Conservation (phyloP, 2,113 vertebrate genomes). For the Oceanodroma tethys region DNA sequence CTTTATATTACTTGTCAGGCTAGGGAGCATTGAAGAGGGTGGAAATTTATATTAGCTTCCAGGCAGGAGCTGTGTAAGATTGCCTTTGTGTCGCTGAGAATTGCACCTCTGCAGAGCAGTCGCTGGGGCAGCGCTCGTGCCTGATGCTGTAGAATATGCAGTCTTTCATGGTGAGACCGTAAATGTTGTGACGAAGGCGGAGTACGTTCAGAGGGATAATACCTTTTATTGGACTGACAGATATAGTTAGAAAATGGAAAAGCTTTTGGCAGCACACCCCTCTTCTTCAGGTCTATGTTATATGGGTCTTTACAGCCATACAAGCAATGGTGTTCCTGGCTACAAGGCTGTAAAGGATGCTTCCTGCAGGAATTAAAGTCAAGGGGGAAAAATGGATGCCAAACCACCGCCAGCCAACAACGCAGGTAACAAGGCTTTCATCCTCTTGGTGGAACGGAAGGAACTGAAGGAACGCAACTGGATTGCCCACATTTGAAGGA, state of each 20-base stretch:
- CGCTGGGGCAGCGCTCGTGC: fast-evolving
- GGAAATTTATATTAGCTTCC: not conserved
- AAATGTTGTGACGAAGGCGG: not conserved
- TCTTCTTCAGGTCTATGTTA: not conserved
- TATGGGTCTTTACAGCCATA: not conserved
- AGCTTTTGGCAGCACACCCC: not conserved
- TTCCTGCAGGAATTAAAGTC: not conserved
- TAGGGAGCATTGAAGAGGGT: not conserved
- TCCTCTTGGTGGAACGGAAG: fast-evolving
- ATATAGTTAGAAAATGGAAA: not conserved
- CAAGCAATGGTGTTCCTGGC: not conserved
- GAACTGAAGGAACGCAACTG: not conserved
- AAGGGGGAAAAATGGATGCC: not conserved
- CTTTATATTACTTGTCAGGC: not conserved
- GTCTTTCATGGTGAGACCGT: not conserved
- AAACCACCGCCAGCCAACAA: not conserved
- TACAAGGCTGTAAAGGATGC: not conserved
- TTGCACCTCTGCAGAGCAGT: not conserved
- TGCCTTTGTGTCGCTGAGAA: not conserved
- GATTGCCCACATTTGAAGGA: not conserved
- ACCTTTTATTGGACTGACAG: not conserved
- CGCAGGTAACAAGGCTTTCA: not conserved
- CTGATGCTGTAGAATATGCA: not conserved
- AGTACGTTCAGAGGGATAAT: not conserved
- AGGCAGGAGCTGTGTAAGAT: not conserved